Base-by-base conservation (phyloP, 35 echinoderm and acorn worm genomes). In the Strongylocentrotus purpuratus region DNA sequence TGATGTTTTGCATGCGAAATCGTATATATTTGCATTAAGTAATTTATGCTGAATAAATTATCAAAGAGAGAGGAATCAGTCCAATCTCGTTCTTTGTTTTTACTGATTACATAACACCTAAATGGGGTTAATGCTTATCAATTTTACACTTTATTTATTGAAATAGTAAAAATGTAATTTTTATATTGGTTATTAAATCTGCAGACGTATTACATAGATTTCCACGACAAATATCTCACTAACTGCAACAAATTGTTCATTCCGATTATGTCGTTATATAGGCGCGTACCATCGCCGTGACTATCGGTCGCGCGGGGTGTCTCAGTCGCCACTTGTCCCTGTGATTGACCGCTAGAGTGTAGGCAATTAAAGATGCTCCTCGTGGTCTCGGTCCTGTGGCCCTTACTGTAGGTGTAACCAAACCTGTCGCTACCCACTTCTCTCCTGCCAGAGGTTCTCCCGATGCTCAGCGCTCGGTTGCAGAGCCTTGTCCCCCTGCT, bases 271-370 rank as follows among this genome's bases (percentile, higher is more conserved):
- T 7, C 7, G 25, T 28, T 0, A 78, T 78, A 78, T 78, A 78
- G 20, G 2, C 18, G 87, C 25, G 25, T 41, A 18, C n/a, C 14
- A 46, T 58, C 28, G 14, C 22, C 0, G 1, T 0, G 9, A 33
- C 31, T 6, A 31, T 96, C 94, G 97, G 97, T 97, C 95, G 97
- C 92, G 97, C 94, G 97, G 91, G 95, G 97, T 97, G 95, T 96
- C 88, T 96, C 95, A 96, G 91, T 97, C 95, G 97, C 97, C 97
- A 97, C 97, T 41, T 94, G 96, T 96, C 91, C 92, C 97, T 88
- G 97, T 96, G 94, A 96, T 95, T 96, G 97, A 97, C 97, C 97
- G 97, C 97, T 97, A 95, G 97, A 97, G 97, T 97, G 90, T 96
- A 94, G 95, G 95, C 97, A 47, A 41, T 78, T 41, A 61, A 96